A percentile compares a stretch with the other conserved stretches of the same genome.
Evolutionary conservation across 2,113 vertebrate genomes (phyloP).

Genomic region (Otus sunia): DNA sequence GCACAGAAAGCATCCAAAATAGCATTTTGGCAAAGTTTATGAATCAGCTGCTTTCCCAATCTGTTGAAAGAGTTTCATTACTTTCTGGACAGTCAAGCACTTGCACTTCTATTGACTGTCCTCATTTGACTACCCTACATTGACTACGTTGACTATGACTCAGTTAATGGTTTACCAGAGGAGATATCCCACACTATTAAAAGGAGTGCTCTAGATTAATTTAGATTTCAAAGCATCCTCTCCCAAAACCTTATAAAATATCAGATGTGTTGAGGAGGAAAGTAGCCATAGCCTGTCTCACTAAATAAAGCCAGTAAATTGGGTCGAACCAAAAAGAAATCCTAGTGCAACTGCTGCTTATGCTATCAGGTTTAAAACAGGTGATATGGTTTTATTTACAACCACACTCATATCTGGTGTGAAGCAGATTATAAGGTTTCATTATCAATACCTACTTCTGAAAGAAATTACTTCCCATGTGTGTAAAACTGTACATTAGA

Average conservation of each 20-base stretch:
- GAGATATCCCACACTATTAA: not conserved
- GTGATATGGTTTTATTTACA: slow-evolving; percentile 52
- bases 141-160: not conserved
- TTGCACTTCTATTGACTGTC: not conserved
- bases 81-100: not conserved
- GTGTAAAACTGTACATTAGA: not conserved
- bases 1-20: not conserved
- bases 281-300: not conserved
- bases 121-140: not conserved
- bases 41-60: not conserved
- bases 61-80: not conserved
- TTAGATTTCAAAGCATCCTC: not conserved
- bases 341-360: not conserved
- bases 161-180: slow-evolving; percentile 1
- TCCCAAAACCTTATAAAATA: not conserved
- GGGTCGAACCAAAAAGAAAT: not conserved
- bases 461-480: not conserved
- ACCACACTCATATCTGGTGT: not conserved
- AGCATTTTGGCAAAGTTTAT: slow-evolving; percentile 9
- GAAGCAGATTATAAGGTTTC: slow-evolving; percentile 34
- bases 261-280: not conserved
- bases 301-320: not conserved
- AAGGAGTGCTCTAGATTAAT: not conserved
- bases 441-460: slow-evolving; percentile 21
- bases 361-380: not conserved